Evolutionary conservation across 2,888 invertebrate genomes (phyloP), one percentile per base, ranked within the genome.

Genomic region (Carabus problematicus): DNA sequence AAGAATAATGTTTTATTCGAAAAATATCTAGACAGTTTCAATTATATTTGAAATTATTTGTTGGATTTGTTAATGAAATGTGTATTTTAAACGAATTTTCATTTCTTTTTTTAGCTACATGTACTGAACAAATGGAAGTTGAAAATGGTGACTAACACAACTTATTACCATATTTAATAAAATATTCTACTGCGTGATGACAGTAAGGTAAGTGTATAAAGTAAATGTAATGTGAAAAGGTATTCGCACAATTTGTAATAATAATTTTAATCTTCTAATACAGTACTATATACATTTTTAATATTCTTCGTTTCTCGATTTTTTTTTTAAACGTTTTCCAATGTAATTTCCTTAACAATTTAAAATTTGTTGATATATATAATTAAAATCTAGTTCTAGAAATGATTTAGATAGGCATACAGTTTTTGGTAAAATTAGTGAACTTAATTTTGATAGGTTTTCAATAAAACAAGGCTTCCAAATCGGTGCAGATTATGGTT

Each of bases 91-190:
- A n/a, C n/a, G n/a, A n/a, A n/a, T n/a, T n/a, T n/a, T n/a, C n/a
- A n/a, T n/a, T n/a, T n/a, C n/a, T n/a, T n/a, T n/a, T n/a, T 59
- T 42, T 16, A 59, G 59, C 42, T 42, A 6, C 9, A 8, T 59
- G 12, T 59, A 14, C 59, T 14, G 59, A 59, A 6, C 59, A 42
- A 59, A 59, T 59, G 59, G 59, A 59, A 42, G 14, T 18, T 14
- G 59, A 59, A 59, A 59, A 59, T 59, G 59, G 59, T 14, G 39
- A 41, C 4, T 59, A 59, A 39, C 29, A 56, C 8, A 29, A 19
- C n/a, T 19, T 14, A 2, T 56, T n/a, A n/a, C n/a, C 14, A 52
- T 14, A 52, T 52, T 52, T 14, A 3, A 14, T 14, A n/a, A 29
- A 29, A 29, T 29, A 29, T 29, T 29, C 29, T 29, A 29, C 29